A percentile compares a stretch with the other conserved stretches of the same genome.
Conservation (phyloP, 2,888 invertebrate species). For the Caenorhabditis becei region DNA sequence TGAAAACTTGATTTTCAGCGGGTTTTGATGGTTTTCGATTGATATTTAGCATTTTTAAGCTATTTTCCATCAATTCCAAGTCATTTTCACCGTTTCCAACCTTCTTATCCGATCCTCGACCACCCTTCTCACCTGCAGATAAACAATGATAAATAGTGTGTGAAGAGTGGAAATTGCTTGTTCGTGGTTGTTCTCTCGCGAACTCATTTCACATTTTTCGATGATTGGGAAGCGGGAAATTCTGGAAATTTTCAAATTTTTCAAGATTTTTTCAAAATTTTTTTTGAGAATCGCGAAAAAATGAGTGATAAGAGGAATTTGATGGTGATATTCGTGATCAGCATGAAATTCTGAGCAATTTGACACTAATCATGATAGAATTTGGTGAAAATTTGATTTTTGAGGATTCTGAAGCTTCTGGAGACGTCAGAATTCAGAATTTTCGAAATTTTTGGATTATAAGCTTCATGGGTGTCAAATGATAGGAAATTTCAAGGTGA, state of each 20-base stretch:
- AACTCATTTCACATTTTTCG: conserved; percentile 49
- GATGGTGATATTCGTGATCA: no score
- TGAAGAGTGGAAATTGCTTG: conserved; percentile 67
- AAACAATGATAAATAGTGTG: conserved; percentile 70
- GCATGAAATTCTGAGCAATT: not conserved
- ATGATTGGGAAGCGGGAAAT: no score
- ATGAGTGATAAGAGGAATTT: no score
- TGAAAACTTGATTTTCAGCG: not conserved
- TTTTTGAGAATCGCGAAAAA: no score
- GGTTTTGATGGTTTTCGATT: conserved; percentile 1
- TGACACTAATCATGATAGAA: not conserved
- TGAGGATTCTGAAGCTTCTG: not conserved
- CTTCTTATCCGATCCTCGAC: no score
- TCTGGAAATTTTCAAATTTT: no score
- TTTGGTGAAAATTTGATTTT: not conserved
- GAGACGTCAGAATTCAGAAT: not conserved
- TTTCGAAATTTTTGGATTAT: conserved; percentile 1
- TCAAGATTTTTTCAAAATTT: no score
- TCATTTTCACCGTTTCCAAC: no score
- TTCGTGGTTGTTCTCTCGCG: conserved; percentile 48
- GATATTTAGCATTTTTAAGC: not conserved
- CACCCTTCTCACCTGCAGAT: conserved; percentile 67
- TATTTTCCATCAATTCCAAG: no score
- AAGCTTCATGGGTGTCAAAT: no score
- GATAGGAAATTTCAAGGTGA: no score